Percentiles rank a stretch among this genome's conserved stretches.
Evolutionary conservation across 2,888 invertebrate species (phyloP).

Genomic region (Teleiodes luculella): DNA sequence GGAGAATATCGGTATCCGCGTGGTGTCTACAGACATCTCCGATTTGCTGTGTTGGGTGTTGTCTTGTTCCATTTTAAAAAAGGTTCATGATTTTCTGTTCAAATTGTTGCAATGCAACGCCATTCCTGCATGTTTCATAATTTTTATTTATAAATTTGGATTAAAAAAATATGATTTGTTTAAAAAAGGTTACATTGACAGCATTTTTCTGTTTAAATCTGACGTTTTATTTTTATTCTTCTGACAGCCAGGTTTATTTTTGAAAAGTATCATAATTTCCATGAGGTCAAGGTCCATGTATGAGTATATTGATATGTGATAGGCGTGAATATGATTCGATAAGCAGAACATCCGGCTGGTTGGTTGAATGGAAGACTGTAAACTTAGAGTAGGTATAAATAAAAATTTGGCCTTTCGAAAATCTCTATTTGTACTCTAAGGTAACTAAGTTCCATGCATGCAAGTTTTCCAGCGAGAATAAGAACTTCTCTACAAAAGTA

Average conservation of each 20-base stretch:
- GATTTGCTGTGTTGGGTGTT: not conserved
- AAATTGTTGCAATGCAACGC: not conserved
- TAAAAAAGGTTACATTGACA: not conserved
- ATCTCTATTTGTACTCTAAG: too few relatives aligned
- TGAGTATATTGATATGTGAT: too few relatives aligned
- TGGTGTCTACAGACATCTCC: not conserved
- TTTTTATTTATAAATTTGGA: not conserved
- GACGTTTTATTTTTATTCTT: not conserved
- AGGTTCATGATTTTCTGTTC: not conserved
- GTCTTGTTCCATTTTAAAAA: conserved; percentile 1
- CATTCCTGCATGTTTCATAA: not conserved
- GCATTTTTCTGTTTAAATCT: not conserved
- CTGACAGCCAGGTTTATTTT: conserved; percentile 6
- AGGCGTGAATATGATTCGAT: too few relatives aligned
- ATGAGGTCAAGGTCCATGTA: too few relatives aligned
- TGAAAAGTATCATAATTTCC: too few relatives aligned
- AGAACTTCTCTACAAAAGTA: too few relatives aligned
- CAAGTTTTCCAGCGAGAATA: too few relatives aligned
- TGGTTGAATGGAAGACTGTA: too few relatives aligned
- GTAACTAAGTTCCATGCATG: too few relatives aligned
- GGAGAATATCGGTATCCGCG: not conserved
- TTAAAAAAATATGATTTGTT: not conserved
- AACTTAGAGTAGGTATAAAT: too few relatives aligned
- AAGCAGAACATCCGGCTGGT: too few relatives aligned
- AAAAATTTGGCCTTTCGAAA: too few relatives aligned